Percentiles rank a stretch among this genome's conserved stretches.
phyloP scores from a whole-genome alignment of 2,888 invertebrate species.

The Acanthosepion pharaonis region DNA sequence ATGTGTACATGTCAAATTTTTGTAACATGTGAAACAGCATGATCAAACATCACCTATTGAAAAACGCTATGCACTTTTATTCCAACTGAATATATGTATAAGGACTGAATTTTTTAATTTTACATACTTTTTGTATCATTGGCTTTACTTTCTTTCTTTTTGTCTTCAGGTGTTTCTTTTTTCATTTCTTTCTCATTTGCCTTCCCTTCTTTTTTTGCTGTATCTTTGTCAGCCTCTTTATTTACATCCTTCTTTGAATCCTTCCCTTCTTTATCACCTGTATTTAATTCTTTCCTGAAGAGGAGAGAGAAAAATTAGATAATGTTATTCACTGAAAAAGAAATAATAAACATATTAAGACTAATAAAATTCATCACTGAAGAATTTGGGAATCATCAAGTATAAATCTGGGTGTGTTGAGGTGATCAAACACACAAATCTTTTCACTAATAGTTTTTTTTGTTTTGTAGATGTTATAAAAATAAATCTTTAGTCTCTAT shows the following conservation, averaged over 20 bases:
- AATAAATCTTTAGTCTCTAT: too few species aligned
- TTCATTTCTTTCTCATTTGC: background rate
- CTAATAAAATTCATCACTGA: too few species aligned
- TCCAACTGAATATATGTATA: background rate
- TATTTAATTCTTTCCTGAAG: slow-evolving; percentile 37
- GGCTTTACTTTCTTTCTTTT: slow-evolving; percentile 39
- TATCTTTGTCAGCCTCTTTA: slow-evolving; percentile 37
- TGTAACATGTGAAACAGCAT: too few species aligned
- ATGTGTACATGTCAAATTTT: too few species aligned
- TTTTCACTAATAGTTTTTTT: too few species aligned
- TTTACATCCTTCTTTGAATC: slow-evolving; percentile 40
- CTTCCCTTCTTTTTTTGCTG: slow-evolving; percentile 41
- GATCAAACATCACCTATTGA: too few species aligned
- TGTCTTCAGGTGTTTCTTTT: slow-evolving; percentile 37
- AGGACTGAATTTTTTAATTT: background rate
- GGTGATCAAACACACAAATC: too few species aligned
- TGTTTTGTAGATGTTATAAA: too few species aligned
- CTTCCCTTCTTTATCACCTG: slow-evolving; percentile 39
- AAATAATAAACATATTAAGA: background rate
- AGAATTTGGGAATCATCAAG: too few species aligned
- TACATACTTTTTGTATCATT: slow-evolving; percentile 42
- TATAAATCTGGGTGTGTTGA: too few species aligned
- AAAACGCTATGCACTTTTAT: too few species aligned
- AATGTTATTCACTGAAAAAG: background rate
- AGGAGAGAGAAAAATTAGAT: background rate